These are phyloP conservation scores for Anas bahamensis DNA, from an alignment of 2,797 vertebrate species.

Conservation along the genomic window DNA sequence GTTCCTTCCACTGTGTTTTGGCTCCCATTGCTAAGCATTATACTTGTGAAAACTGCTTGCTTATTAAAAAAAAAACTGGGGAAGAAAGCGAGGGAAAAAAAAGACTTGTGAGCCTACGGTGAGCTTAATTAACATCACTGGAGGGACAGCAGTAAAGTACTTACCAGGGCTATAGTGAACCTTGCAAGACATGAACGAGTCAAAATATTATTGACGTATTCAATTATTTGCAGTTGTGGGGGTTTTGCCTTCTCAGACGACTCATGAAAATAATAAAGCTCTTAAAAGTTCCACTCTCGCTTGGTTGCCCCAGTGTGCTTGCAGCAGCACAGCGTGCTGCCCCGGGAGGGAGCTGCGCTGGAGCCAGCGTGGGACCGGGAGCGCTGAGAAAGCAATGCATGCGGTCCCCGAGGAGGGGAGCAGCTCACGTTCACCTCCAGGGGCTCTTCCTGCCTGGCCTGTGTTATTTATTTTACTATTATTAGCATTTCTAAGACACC, in stretches of 20 bases:
- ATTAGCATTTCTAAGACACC: constrained; percentile 68
- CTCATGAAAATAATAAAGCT: constrained; percentile 58
- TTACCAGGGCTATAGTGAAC: constrained; percentile 5
- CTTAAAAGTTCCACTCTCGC: constrained; percentile 50
- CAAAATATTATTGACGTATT: constrained; percentile 62
- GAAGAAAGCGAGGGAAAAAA: not conserved
- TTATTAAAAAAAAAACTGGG: not conserved
- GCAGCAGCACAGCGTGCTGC: not conserved
- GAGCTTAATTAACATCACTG: constrained; percentile 62
- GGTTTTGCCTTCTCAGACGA: constrained; percentile 43
- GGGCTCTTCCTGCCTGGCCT: constrained; percentile 61
- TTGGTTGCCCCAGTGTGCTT: constrained; percentile 35
- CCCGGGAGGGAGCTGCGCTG: constrained; percentile 17
- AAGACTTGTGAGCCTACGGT: constrained; percentile 35
- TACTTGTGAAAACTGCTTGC: not conserved
- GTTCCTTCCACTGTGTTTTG: not conserved
- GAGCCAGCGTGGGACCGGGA: constrained; percentile 12
- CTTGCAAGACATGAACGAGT: not conserved
- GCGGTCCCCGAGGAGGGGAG: constrained; percentile 40
- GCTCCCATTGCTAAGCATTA: not conserved
- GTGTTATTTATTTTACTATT: constrained; percentile 71
- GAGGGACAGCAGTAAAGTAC: constrained; percentile 46
- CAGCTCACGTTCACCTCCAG: constrained; percentile 45
- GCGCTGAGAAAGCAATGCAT: constrained; percentile 61
- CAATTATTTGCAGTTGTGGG: constrained; percentile 64